Evolutionary conservation across 2,113 vertebrate genomes (phyloP).

Genomic region (Myotis yumanensis): DNA sequence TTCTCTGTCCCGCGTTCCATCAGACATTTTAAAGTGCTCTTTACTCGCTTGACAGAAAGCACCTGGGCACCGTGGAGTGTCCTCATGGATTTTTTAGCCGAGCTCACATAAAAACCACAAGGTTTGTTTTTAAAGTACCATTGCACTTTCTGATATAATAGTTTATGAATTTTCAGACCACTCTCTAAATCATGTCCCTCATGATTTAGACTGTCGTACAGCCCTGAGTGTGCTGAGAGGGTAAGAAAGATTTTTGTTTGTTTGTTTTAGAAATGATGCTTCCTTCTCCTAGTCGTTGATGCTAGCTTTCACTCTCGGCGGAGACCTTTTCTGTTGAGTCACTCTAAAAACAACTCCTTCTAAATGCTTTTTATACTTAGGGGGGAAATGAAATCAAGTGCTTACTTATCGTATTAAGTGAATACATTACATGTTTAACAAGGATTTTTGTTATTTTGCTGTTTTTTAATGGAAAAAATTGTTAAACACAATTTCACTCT

Average conservation of each 20-base stretch:
- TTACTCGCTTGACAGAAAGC: slow-evolving; percentile 31
- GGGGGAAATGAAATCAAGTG: slow-evolving; percentile 69
- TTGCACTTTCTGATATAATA: slow-evolving; percentile 41
- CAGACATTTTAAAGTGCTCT: slow-evolving; percentile 41
- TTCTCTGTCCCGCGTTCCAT: background rate
- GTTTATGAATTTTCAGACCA: slow-evolving; percentile 58
- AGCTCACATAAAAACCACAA: slow-evolving; percentile 17
- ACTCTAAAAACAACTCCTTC: slow-evolving; percentile 59
- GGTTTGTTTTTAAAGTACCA: background rate
- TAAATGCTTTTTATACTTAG: slow-evolving; percentile 61
- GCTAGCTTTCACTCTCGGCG: slow-evolving; percentile 10
- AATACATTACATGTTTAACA: slow-evolving; percentile 70
- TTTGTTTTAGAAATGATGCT: background rate
- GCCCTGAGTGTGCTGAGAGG: background rate
- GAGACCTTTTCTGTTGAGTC: slow-evolving; percentile 61
- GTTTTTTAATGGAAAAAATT: slow-evolving; percentile 65
- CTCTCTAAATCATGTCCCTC: background rate
- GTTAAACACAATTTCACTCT: slow-evolving; percentile 69
- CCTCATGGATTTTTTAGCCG: slow-evolving; percentile 54
- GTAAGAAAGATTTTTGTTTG: background rate
- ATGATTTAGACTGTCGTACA: background rate
- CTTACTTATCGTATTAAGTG: slow-evolving; percentile 65
- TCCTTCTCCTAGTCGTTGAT: background rate
- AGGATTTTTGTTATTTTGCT: slow-evolving; percentile 70
- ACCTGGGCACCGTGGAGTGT: slow-evolving; percentile 40